A percentile compares a stretch with the other conserved stretches of the same genome.
phyloP scores from a whole-genome alignment of 2,113 vertebrate genomes.

The human region GRCh38 chr9:97781001-97781500 shows the following conservation, averaged over 20 bases:
- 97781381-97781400: background rate
- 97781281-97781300: background rate
- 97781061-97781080: background rate
- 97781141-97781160: background rate
- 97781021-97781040: background rate
- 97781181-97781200: background rate
- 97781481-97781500: background rate
- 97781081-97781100: background rate
- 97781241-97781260: background rate
- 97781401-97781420: background rate
- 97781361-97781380: background rate
- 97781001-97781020: background rate
- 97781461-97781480: conserved; percentile 17
- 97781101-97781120: background rate
- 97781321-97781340: background rate
- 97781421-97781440: background rate
- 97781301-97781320: conserved; percentile 22
- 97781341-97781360: background rate
- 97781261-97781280: background rate
- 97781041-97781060: background rate
- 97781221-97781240: background rate
- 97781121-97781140: background rate
- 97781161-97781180: background rate
- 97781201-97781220: background rate
- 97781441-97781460: background rate